These are phyloP conservation scores for Dasysyrphus albostriatus DNA, from an alignment of 2,888 invertebrate genomes.

Conservation along the genomic window DNA sequence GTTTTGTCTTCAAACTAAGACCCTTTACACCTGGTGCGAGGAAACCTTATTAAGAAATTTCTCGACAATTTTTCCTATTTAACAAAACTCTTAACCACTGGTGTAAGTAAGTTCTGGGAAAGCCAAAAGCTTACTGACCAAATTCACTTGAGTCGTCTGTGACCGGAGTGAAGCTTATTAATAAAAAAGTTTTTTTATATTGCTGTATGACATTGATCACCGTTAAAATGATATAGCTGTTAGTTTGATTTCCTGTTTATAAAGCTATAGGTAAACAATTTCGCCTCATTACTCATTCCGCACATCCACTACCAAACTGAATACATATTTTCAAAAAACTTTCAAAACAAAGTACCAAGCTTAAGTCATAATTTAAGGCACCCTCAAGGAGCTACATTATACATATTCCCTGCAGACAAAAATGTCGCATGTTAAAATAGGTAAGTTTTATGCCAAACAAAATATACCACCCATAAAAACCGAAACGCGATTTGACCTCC, in stretches of 20 bases:
- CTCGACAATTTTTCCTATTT: no score
- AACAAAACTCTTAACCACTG: no score
- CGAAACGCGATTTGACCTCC: conserved; percentile 36
- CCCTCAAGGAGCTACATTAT: background rate
- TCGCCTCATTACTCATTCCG: background rate
- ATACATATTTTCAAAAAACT: background rate
- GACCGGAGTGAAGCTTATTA: no score
- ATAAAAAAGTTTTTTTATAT: no score
- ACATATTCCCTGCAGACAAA: conserved; percentile 6
- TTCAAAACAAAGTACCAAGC: conserved; percentile 2
- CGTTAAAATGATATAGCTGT: background rate
- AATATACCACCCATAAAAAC: conserved; percentile 5
- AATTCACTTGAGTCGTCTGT: no score
- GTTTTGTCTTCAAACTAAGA: no score
- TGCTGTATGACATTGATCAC: no score
- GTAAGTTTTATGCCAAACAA: conserved; percentile 9
- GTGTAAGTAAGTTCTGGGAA: no score
- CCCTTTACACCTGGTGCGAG: no score
- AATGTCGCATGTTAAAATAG: conserved; percentile 28
- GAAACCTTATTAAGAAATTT: no score
- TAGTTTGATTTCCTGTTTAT: background rate
- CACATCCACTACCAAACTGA: background rate
- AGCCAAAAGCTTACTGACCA: no score
- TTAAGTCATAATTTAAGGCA: conserved; percentile 12
- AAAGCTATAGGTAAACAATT: background rate